Evolutionary conservation across 1,140 invertebrate genomes (phyloP), one percentile per base, ranked within the genome.

Genomic region (Drosophila truncata): DNA sequence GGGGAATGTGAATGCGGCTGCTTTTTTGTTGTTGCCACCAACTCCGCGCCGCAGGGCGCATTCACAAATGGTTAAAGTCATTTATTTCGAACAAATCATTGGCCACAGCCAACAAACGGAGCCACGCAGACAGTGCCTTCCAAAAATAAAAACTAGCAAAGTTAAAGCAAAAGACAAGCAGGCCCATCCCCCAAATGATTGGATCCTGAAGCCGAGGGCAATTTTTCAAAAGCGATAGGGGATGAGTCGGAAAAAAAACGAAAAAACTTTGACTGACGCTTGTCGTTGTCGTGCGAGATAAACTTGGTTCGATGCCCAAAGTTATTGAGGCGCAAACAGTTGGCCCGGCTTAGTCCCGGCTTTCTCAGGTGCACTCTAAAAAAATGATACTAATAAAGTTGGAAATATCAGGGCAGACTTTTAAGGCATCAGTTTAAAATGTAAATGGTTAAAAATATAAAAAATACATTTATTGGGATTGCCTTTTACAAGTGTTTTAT

Each of bases 261-360:
- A n/a, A 18, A 64, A 84, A 88, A 88, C 81, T 85, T 90, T 88
- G 84, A 88, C 73, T 90, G 84, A 88, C 78, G 84, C 78, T 90
- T 81, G 85, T 88, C 84, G 70, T 83, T 76, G 79, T 63, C 70
- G 59, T 61, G 64, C 58, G 47, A 90, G 85, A 88, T 90, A 88
- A 90, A 90, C 85, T 84, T 90, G 80, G 59, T 88, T 88, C 81
- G 66, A 79, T 79, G 76, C 77, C 77, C 66, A 84, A 88, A 88
- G 71, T 88, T 88, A 88, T 90, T 81, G 84, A 90, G 78, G 84
- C 84, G 85, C 85, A 88, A 88, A 90, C 84, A 90, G 77, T 88
- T 80, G 65, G 66, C 63, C 50, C 39, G 63, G 76, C 75, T 77
- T 57, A 69, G 66, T n/a, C 31, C 27, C 16, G 66, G 9, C 39